Percentiles rank a stretch among this genome's conserved stretches.
Evolutionary conservation across 1,140 invertebrate species (phyloP).

Genomic region (Lanistes nyassanus): DNA sequence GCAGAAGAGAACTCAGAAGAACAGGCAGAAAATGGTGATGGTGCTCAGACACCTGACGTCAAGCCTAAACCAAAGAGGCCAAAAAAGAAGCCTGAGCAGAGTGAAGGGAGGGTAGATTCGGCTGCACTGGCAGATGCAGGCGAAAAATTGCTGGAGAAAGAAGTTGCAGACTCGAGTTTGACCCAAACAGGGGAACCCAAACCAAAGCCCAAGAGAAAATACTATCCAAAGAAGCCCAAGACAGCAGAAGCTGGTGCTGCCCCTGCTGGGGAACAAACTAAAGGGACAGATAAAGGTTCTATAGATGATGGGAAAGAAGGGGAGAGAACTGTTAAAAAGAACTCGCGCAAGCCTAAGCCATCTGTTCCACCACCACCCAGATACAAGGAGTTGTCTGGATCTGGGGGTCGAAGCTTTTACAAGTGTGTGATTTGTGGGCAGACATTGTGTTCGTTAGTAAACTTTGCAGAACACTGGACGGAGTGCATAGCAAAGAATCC

Average conservation of each 20-base stretch:
- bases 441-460: slow-evolving; percentile 33
- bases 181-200: slow-evolving; percentile 4
- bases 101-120: too few relatives aligned
- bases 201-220: slow-evolving; percentile 17
- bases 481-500: slow-evolving; percentile 30
- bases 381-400: slow-evolving; percentile 32
- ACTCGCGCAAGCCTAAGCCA: background rate
- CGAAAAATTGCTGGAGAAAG: too few relatives aligned
- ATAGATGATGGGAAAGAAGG: background rate
- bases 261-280: background rate
- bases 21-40: background rate
- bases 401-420: slow-evolving; percentile 33
- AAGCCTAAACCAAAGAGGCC: slow-evolving; percentile 8
- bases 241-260: background rate
- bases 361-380: background rate
- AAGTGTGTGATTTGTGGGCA: slow-evolving; percentile 34
- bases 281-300: background rate
- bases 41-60: background rate
- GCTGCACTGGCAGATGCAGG: too few relatives aligned
- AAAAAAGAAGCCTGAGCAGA: too few relatives aligned
- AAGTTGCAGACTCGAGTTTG: background rate
- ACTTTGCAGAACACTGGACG: slow-evolving; percentile 30
- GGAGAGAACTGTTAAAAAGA: background rate
- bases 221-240: slow-evolving; percentile 15
- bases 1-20: background rate